Conservation (phyloP, 2,888 invertebrate species). For the Argyresthia albistria region DNA sequence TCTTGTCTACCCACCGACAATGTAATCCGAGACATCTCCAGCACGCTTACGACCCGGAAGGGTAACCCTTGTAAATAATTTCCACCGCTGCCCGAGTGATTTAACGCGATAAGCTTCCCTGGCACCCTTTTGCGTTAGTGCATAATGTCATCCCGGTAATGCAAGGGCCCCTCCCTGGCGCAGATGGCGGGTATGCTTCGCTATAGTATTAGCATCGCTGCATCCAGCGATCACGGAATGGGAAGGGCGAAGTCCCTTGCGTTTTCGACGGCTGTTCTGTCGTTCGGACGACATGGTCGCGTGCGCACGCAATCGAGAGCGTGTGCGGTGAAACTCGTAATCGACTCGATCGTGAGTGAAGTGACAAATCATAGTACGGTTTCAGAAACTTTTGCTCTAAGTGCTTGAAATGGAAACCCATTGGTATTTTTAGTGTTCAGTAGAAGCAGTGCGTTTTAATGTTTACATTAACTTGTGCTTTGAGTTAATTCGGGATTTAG, state of each 20-base stretch:
- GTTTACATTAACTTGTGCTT: constrained; percentile 45
- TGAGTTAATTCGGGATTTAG: constrained; percentile 40
- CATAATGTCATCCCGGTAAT: constrained; percentile 70
- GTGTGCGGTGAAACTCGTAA: constrained; percentile 5
- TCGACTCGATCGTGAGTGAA: constrained; percentile 8
- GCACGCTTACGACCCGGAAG: neutral
- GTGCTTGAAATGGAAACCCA: neutral
- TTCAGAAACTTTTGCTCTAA: neutral
- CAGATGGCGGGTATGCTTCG: constrained; percentile 41
- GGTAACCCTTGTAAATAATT: constrained; percentile 50
- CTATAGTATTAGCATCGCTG: neutral
- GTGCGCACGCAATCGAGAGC: constrained; percentile 46
- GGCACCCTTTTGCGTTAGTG: constrained; percentile 57
- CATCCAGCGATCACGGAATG: constrained; percentile 50
- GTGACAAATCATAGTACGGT: constrained; percentile 24
- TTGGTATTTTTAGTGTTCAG: no score
- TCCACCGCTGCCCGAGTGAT: constrained; percentile 37
- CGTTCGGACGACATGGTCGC: constrained; percentile 55
- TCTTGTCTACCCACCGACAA: neutral
- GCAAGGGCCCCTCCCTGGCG: constrained; percentile 56
- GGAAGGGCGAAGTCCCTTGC: constrained; percentile 65
- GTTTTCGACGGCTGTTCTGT: constrained; percentile 52
- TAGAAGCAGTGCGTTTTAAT: constrained; percentile 24
- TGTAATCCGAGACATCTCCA: neutral
- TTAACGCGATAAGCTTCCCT: constrained; percentile 51